These are phyloP conservation scores for Coptotermes formosanus DNA, from an alignment of 1,140 invertebrate species.

Conservation along the genomic window DNA sequence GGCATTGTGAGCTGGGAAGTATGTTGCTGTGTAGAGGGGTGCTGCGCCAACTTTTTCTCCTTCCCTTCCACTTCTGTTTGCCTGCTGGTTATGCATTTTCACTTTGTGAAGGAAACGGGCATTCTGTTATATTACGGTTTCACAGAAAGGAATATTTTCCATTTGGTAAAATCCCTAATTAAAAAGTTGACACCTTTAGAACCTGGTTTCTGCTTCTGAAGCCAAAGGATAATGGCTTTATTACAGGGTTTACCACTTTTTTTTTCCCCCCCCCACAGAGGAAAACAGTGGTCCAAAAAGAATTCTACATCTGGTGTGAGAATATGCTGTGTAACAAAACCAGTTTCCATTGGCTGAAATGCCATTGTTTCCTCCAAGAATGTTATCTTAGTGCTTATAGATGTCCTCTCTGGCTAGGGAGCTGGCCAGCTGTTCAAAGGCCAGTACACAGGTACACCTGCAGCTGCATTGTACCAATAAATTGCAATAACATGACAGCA, in stretches of 20 bases:
- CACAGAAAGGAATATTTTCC: constrained; percentile 45
- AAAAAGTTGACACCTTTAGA: constrained; percentile 54
- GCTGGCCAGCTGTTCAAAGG: constrained; percentile 64
- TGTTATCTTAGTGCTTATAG: constrained; percentile 54
- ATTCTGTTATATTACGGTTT: constrained; percentile 47
- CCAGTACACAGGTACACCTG: constrained; percentile 61
- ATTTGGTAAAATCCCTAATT: constrained; percentile 54
- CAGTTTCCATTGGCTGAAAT: constrained; percentile 54
- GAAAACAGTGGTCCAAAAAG: constrained; percentile 52
- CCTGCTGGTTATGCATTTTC: no score
- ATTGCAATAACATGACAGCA: constrained; percentile 66
- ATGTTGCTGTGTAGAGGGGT: no score
- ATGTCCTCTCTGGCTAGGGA: constrained; percentile 76
- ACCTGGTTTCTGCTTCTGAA: constrained; percentile 49
- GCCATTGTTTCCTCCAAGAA: constrained; percentile 60
- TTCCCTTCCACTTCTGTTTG: no score
- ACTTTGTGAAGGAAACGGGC: constrained; percentile 38
- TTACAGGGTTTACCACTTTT: constrained; percentile 43
- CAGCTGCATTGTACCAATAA: constrained; percentile 59
- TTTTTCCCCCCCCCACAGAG: constrained; percentile 47
- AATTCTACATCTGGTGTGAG: constrained; percentile 65
- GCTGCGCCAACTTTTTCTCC: no score
- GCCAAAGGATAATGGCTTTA: no score
- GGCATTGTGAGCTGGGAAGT: no score
- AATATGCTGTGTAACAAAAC: constrained; percentile 75